Conservation (phyloP, 2,113 vertebrate species). For the Prietella phreatophila region DNA sequence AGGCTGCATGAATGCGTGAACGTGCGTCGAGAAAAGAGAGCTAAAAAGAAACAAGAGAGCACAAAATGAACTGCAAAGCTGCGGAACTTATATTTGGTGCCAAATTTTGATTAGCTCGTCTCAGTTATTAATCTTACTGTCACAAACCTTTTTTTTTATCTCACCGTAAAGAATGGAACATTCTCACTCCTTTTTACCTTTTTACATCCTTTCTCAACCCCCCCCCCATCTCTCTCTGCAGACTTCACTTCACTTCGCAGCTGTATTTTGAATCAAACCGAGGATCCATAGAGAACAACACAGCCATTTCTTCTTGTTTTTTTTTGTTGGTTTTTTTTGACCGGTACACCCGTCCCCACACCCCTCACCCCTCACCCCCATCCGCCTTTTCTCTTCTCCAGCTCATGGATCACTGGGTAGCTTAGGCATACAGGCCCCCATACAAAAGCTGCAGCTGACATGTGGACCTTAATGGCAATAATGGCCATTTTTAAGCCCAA, state of each 20-base stretch:
- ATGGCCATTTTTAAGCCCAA: conserved; percentile 99
- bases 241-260: conserved; percentile 74
- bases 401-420: conserved; percentile 98
- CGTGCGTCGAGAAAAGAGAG: conserved; percentile 6
- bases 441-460: conserved; percentile 97
- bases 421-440: conserved; percentile 89
- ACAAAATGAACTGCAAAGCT: conserved; percentile 17
- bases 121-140: conserved; percentile 67
- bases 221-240: conserved; percentile 58
- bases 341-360: conserved; percentile 72
- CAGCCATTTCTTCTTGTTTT: conserved; percentile 59
- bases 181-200: conserved; percentile 59
- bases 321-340: conserved; percentile 75
- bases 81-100: conserved; percentile 41
- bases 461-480: conserved; percentile 95
- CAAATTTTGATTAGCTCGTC: conserved; percentile 55
- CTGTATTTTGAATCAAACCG: conserved; percentile 93
- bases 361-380: conserved; percentile 57
- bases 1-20: conserved; percentile 41
- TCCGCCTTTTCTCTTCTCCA: conserved; percentile 53
- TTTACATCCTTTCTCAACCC: conserved; percentile 59
- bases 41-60: background rate
- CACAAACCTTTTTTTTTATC: conserved; percentile 53
- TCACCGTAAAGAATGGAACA: conserved; percentile 52
- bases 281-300: conserved; percentile 86